Percentiles rank a stretch among this genome's conserved stretches.
These are phyloP conservation scores for Cydia pomonella DNA, from an alignment of 1,140 invertebrate species.

Conservation along the genomic window DNA sequence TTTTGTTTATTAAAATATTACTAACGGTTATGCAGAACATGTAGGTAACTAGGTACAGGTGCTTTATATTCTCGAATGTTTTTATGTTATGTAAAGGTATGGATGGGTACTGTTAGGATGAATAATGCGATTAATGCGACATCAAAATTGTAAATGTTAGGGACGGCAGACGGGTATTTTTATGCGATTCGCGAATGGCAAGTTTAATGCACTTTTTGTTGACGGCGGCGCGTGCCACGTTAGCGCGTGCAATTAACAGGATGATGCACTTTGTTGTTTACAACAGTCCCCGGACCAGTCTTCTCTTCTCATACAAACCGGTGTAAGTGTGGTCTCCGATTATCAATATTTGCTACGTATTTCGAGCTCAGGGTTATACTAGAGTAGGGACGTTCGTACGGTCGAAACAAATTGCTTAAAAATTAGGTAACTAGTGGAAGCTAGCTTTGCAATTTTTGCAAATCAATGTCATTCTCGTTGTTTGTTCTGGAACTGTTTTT, in stretches of 20 bases:
- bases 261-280: conserved; percentile 1
- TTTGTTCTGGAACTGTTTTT: conserved; percentile 13
- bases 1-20: no score
- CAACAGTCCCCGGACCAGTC: background rate
- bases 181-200: conserved; percentile 51
- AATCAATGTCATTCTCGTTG: background rate
- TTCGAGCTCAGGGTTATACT: background rate
- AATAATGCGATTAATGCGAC: background rate
- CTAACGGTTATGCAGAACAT: no score
- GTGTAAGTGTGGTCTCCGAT: background rate
- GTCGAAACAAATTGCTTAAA: background rate
- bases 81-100: no score
- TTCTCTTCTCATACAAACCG: background rate
- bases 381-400: background rate
- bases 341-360: background rate
- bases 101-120: no score
- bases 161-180: conserved; percentile 13
- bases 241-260: conserved; percentile 30
- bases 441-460: background rate
- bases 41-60: no score
- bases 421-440: background rate
- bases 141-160: conserved; percentile 12
- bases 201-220: conserved; percentile 60
- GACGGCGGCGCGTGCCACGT: conserved; percentile 52
- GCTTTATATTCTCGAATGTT: no score